phyloP scores from a whole-genome alignment of 2,888 invertebrate genomes.

The Dolichomitus sp. region DNA sequence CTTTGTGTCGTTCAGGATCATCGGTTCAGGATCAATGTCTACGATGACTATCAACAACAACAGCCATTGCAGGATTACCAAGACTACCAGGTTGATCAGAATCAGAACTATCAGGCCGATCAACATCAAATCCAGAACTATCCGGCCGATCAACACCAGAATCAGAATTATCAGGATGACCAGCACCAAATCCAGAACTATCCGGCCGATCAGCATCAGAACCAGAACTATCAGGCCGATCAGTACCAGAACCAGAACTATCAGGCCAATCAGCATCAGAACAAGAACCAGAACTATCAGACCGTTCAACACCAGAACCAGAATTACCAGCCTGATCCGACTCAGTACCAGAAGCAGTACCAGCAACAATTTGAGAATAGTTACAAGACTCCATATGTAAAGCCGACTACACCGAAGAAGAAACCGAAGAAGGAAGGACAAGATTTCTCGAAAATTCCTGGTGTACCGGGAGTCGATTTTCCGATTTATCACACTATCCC shows the following conservation, averaged over 20 bases:
- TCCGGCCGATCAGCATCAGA: not conserved
- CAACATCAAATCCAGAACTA: slow-evolving; percentile 22
- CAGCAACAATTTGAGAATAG: slow-evolving; percentile 59
- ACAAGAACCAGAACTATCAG: slow-evolving; percentile 22
- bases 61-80: slow-evolving; percentile 29
- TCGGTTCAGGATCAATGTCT: slow-evolving; percentile 67
- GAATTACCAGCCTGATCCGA: slow-evolving; percentile 23
- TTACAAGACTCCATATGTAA: slow-evolving; percentile 74
- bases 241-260: slow-evolving; percentile 7
- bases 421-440: slow-evolving; percentile 88
- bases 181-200: slow-evolving; percentile 26
- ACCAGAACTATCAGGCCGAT: not conserved
- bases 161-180: not conserved
- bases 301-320: slow-evolving; percentile 10
- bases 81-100: slow-evolving; percentile 32
- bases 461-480: slow-evolving; percentile 93
- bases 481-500: slow-evolving; percentile 93
- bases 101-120: slow-evolving; percentile 41
- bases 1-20: slow-evolving; percentile 61
- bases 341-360: slow-evolving; percentile 33
- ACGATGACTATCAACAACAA: slow-evolving; percentile 62
- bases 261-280: slow-evolving; percentile 2
- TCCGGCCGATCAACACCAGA: slow-evolving; percentile 1
- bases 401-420: slow-evolving; percentile 77
- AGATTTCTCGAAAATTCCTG: slow-evolving; percentile 93